Base-by-base conservation (phyloP, 2,888 invertebrate genomes). In the Therioaphis trifolii region DNA sequence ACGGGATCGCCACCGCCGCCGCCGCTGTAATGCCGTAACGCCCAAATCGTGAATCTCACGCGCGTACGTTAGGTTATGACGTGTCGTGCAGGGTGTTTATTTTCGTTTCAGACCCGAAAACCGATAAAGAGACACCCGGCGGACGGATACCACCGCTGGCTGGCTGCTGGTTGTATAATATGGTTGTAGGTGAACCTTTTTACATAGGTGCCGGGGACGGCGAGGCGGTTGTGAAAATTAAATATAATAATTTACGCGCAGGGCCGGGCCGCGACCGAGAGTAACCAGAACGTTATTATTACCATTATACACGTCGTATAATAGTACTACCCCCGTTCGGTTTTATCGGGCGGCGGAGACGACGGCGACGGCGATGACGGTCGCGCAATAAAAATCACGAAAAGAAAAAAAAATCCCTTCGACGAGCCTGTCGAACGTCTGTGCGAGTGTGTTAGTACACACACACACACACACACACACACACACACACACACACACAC, bases 301-400 rank as follows among this genome's bases (percentile, higher is more conserved):
- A 74, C 52, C 2, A 7, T 29, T 7, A n/a, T 15, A n/a, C 52
- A 52, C n/a, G 21, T 7, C 1, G n/a, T 66, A 69, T 4, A 43
- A 2, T 0, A 12, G 14, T 5, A 46, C 71, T 46, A 58, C 58
- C 71, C 71, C 55, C 35, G 58, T 80, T 43, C 4, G 14, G 43
- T 72, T 80, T 80, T 80, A 80, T 80, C 80, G 79, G n/a, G n/a
- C n/a, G n/a, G 69, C 40, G 52, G n/a, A 9, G 75, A 46, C 15
- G 49, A n/a, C 18, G 27, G 15, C 46, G 69, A 43, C 27, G n/a
- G 12, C 40, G 43, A 61, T 14, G 29, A 49, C 63, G 69, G 71
- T 71, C 58, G 15, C 58, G 71, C 71, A 80, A 80, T 80, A 80
- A 80, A 80, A 80, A 80, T 71, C 71, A 80, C 58, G 1, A 52